Conservation (phyloP, 2,888 invertebrate species). For the Lasiommata megera region DNA sequence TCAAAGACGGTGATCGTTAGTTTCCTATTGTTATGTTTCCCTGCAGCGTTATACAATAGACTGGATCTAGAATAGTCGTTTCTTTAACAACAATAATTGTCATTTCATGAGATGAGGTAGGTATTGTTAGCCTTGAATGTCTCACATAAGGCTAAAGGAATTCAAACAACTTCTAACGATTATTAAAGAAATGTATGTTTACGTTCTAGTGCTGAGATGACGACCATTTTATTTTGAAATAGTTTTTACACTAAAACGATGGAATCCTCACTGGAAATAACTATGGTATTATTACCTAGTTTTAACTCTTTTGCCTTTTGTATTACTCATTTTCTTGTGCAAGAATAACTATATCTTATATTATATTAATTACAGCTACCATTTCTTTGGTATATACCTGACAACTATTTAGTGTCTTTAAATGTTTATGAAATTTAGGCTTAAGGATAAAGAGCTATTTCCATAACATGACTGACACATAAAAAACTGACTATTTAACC, state of each 20-base stretch:
- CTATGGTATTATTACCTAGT: too few relatives aligned
- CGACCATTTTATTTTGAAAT: not conserved
- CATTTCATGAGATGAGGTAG: slow-evolving; percentile 18
- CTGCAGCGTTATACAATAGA: slow-evolving; percentile 22
- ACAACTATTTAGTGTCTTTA: too few relatives aligned
- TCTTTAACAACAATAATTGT: slow-evolving; percentile 27
- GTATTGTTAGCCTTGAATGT: slow-evolving; percentile 19
- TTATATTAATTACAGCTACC: too few relatives aligned
- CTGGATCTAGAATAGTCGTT: slow-evolving; percentile 21
- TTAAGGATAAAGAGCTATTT: not conserved
- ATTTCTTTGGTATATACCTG: too few relatives aligned
- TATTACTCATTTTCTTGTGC: too few relatives aligned
- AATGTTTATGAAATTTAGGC: not conserved
- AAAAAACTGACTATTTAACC: too few relatives aligned
- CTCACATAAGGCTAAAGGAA: slow-evolving; percentile 1
- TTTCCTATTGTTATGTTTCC: slow-evolving; percentile 25
- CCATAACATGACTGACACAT: too few relatives aligned
- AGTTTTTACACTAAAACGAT: not conserved
- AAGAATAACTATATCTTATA: too few relatives aligned
- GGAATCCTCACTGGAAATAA: not conserved
- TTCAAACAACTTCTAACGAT: slow-evolving; percentile 2
- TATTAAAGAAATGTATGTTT: not conserved
- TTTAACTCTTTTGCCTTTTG: too few relatives aligned
- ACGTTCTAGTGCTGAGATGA: not conserved
- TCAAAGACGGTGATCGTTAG: slow-evolving; percentile 15